Base-by-base conservation (phyloP, 2,113 vertebrate genomes). In the Cottus gobio region DNA sequence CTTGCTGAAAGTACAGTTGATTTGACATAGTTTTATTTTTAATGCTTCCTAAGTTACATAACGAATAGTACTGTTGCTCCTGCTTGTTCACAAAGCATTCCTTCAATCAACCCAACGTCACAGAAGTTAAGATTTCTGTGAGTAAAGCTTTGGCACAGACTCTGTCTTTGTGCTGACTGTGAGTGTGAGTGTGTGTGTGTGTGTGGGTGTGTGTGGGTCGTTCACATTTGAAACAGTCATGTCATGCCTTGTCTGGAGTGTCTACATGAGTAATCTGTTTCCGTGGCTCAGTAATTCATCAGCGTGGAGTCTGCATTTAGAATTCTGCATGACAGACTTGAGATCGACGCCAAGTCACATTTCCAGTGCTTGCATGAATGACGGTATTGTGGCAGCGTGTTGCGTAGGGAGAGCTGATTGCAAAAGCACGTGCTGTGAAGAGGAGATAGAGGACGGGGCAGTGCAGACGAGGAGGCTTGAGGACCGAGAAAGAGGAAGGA, bases 301-400 rank as follows among this genome's bases (percentile, higher is more conserved):
- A 70, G 67, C 12, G 22, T 13, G 1, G 71, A 65, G 82, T 78
- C 64, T 86, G 64, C 77, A 58, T 85, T 87, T 80, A 79, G 71
- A 63, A 87, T 86, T 83, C 78, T 77, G 77, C 77, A 48, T 77
- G 79, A 82, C 79, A 79, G 62, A 86, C 76, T 77, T 64, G 80
- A 80, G 84, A 56, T 39, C 63, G 73, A 79, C n/a, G 86, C 79
- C 64, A 73, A 85, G 80, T 63, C 56, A 28, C 85, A 56, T 84
- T 75, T 75, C 83, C 79, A 48, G 73, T 75, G 12, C 71, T 58
- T 10, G 34, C 69, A 70, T 93, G 89, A 93, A 93, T 83, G 88
- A 85, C 67, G 81, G 42, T 67, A 85, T 93, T 92, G 91, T 93
- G 63, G 70, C 61, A 3, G 37, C 37, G 72, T 6, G 66, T 72